A percentile compares a stretch with the other conserved stretches of the same genome.
phyloP scores from a whole-genome alignment of 2,888 invertebrate genomes.

The Cheilosia soror region DNA sequence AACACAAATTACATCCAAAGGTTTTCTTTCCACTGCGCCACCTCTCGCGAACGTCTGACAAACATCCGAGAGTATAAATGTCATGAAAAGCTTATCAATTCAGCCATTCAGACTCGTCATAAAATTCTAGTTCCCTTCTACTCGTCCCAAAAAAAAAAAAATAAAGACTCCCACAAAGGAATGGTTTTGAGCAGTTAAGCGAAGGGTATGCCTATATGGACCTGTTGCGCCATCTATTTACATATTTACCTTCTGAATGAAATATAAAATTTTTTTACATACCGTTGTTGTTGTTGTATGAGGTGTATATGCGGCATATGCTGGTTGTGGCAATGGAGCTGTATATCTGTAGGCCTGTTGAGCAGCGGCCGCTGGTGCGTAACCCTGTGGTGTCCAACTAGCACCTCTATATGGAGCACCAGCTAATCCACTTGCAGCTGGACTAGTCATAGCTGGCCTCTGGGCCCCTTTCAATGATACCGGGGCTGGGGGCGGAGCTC shows the following conservation, averaged over 20 bases:
- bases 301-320: conserved; percentile 84
- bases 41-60: too few relatives aligned
- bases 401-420: conserved; percentile 83
- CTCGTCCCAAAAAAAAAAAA: too few relatives aligned
- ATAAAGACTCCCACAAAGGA: too few relatives aligned
- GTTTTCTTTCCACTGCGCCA: too few relatives aligned
- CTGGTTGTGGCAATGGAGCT: conserved; percentile 83
- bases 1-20: too few relatives aligned
- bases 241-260: neutral
- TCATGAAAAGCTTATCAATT: too few relatives aligned
- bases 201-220: too few relatives aligned
- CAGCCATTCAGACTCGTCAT: too few relatives aligned
- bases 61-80: too few relatives aligned
- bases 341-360: conserved; percentile 84
- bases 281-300: conserved; percentile 84
- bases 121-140: too few relatives aligned
- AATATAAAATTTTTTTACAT: conserved; percentile 76
- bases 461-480: conserved; percentile 83
- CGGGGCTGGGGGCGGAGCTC: conserved; percentile 83
- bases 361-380: conserved; percentile 83
- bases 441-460: conserved; percentile 84
- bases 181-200: too few relatives aligned
- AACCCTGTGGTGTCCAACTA: conserved; percentile 84
- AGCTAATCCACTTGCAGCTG: conserved; percentile 84
- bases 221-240: too few relatives aligned